These are phyloP conservation scores for Cynocephalus volans DNA, from an alignment of 2,113 vertebrate species.

Conservation along the genomic window DNA sequence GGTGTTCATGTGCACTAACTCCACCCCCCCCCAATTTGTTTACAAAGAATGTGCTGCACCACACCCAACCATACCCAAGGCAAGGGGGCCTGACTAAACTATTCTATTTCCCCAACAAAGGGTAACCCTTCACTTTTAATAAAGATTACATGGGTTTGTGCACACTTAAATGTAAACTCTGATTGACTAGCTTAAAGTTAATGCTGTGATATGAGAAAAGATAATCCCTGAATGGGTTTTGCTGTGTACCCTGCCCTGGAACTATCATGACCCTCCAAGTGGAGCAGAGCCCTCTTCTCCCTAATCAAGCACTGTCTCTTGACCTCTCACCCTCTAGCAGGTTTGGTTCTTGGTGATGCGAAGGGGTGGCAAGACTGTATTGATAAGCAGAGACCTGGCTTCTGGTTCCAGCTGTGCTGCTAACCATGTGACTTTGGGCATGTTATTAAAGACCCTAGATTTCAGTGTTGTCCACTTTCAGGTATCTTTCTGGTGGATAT, in stretches of 20 bases:
- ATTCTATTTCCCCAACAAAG: too few species aligned
- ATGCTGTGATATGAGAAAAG: slow-evolving; percentile 4
- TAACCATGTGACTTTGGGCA: neutral
- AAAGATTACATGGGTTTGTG: neutral
- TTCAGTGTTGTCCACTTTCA: neutral
- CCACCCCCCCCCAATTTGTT: too few species aligned
- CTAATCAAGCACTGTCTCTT: neutral
- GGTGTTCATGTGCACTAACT: too few species aligned
- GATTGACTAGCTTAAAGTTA: slow-evolving; percentile 22
- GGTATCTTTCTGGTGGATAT: neutral
- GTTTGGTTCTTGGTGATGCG: neutral
- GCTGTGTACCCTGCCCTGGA: neutral
- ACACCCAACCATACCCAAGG: too few species aligned
- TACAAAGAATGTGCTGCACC: too few species aligned
- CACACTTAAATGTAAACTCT: neutral
- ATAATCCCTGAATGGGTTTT: neutral
- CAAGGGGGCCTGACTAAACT: too few species aligned
- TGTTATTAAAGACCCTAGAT: neutral
- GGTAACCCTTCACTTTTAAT: slow-evolving; percentile 7
- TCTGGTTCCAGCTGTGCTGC: neutral
- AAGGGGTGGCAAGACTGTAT: neutral
- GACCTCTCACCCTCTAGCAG: neutral
- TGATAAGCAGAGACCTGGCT: neutral
- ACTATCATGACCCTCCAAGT: neutral
- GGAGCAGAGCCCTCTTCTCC: neutral